Evolutionary conservation across 2,113 vertebrate species (phyloP), one percentile per base, ranked within the genome.

Genomic region (Oryzias celebensis): DNA sequence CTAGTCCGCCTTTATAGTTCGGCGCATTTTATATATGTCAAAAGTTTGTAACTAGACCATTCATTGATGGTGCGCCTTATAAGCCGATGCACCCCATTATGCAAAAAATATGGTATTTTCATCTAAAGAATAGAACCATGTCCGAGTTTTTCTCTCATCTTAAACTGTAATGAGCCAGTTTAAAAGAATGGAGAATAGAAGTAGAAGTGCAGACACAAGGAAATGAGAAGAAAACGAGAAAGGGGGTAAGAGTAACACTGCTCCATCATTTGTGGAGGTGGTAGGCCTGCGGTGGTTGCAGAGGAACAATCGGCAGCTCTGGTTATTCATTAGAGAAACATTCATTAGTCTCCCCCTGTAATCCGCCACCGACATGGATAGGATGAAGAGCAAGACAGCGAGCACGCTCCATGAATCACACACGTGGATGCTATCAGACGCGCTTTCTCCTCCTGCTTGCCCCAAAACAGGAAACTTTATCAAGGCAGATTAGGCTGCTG

Each of bases 281-380:
- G 71, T 42, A 7, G 75, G 71, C 65, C 76, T 0, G 45, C 14
- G 12, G 52, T 4, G 57, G 52, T 10, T 44, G 75, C 43, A 42
- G 63, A 42, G 6, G 51, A 26, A 46, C 78, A 74, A 71, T 59
- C 80, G 71, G 71, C 71, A 77, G 67, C 60, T 61, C 14, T 4
- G 53, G 70, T 70, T 70, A 67, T 79, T 87, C 76, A 82, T 85
- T 57, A 49, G 73, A 75, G 31, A 68, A 77, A 85, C 78, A 75
- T 74, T 81, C 79, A 84, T 87, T 85, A 87, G 81, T 66, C 63
- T 48, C 66, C 3, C 51, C 67, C 54, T 70, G 51, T 71, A 80
- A 86, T 88, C 81, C 72, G 53, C 68, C 49, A 65, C 60, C 59
- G 68, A 75, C 58, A 66, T 53, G 36, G 60, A 50, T 26, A 49